These are phyloP conservation scores for Germaria angustata DNA, from an alignment of 2,888 invertebrate species.

Conservation along the genomic window DNA sequence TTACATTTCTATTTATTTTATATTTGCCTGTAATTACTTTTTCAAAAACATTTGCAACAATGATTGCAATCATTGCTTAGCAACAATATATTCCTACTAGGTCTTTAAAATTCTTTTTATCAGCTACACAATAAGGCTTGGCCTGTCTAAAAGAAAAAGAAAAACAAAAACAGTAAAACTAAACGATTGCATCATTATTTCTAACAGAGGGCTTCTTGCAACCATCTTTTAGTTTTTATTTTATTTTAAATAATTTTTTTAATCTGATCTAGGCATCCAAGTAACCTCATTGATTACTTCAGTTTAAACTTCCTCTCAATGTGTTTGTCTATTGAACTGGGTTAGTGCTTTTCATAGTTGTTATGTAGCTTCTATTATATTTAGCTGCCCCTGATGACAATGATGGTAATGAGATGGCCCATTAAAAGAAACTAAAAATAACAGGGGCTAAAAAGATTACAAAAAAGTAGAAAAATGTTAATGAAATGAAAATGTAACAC, in stretches of 20 bases:
- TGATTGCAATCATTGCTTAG: too few relatives aligned
- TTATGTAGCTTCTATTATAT: too few relatives aligned
- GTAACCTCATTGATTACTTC: constrained; percentile 34
- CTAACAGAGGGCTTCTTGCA: constrained; percentile 4
- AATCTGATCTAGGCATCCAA: not conserved
- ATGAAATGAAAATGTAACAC: not conserved
- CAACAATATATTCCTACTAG: not conserved
- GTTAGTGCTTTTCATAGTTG: not conserved
- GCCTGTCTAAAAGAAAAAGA: not conserved
- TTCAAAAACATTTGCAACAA: not conserved
- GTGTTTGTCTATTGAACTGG: not conserved
- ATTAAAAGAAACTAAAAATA: constrained; percentile 27
- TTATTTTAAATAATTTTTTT: not conserved
- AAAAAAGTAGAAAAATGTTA: not conserved
- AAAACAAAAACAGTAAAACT: not conserved
- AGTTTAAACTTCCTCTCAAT: not conserved
- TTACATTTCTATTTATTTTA: too few relatives aligned
- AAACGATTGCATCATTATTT: constrained; percentile 25
- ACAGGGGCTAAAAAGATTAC: not conserved
- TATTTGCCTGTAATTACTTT: not conserved
- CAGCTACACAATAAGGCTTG: constrained; percentile 18
- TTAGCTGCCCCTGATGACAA: not conserved
- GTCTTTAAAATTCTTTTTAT: not conserved
- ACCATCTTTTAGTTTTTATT: not conserved
- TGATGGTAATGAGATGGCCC: constrained; percentile 20